These are phyloP conservation scores for Colius striatus DNA, from an alignment of 2,113 vertebrate genomes.

Conservation along the genomic window DNA sequence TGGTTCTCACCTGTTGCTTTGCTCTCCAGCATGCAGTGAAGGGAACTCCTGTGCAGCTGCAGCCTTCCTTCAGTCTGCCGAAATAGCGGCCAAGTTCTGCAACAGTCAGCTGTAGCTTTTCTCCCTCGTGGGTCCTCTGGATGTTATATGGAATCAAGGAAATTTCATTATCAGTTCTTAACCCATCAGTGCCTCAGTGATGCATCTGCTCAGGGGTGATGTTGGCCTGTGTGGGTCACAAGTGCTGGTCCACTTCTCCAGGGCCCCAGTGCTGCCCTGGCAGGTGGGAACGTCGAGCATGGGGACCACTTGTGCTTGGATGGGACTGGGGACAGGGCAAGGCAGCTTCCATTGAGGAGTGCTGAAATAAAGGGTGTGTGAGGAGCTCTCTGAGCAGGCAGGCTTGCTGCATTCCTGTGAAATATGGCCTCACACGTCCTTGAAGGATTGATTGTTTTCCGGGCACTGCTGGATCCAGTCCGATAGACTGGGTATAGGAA, in stretches of 20 bases:
- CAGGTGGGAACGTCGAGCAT: neutral
- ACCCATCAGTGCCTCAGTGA: accelerated
- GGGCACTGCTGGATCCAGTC: conserved; percentile 43
- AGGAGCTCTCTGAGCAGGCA: neutral
- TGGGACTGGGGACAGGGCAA: neutral
- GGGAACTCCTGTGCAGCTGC: neutral
- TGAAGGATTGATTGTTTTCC: conserved; percentile 69
- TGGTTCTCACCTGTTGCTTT: accelerated
- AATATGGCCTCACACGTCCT: conserved; percentile 35
- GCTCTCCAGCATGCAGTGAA: neutral
- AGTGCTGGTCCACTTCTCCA: neutral
- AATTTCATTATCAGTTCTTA: accelerated
- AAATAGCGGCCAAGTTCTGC: neutral
- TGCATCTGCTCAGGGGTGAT: accelerated
- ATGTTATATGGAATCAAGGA: neutral
- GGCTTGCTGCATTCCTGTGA: conserved; percentile 34
- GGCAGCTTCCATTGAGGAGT: neutral
- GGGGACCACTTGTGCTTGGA: neutral
- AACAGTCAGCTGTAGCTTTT: accelerated
- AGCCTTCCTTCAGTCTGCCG: neutral
- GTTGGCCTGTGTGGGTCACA: accelerated
- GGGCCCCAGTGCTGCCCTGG: neutral
- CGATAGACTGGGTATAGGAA: conserved; percentile 39
- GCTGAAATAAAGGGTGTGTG: neutral
- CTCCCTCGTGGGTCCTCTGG: neutral